Conservation (phyloP, 2,113 vertebrate species). For the Bothrops jararaca region DNA sequence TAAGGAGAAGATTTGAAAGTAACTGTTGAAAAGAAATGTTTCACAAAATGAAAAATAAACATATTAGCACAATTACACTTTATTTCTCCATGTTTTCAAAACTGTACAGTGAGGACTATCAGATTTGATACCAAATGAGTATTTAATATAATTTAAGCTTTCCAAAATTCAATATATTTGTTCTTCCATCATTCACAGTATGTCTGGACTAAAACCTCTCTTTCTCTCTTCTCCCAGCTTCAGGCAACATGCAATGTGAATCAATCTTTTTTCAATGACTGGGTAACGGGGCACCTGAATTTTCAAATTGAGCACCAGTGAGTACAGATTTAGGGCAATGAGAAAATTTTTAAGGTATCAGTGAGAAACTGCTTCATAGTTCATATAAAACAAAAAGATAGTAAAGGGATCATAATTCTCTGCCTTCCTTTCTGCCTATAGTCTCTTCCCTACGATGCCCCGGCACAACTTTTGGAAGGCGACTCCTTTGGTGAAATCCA, state of each 20-base stretch:
- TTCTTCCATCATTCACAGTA: neutral
- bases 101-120: neutral
- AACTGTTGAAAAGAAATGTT: neutral
- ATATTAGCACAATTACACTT: neutral
- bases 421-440: conserved; percentile 33
- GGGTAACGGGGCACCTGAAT: conserved; percentile 77
- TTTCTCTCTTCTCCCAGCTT: conserved; percentile 35
- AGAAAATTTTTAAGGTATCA: neutral
- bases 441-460: conserved; percentile 72
- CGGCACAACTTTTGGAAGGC: conserved; percentile 77
- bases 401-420: neutral
- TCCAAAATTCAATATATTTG: neutral
- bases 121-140: neutral
- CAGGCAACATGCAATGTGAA: conserved; percentile 50
- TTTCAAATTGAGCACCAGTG: conserved; percentile 80
- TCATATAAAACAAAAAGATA: neutral
- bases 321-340: conserved; percentile 42
- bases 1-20: neutral
- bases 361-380: neutral
- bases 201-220: neutral
- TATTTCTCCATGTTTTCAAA: neutral
- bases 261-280: conserved; percentile 73
- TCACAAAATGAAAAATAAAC: neutral
- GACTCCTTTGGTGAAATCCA: conserved; percentile 75
- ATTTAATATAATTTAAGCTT: neutral